Conservation (phyloP, 1,140 invertebrate genomes). For the Macrocentrus cingulum region DNA sequence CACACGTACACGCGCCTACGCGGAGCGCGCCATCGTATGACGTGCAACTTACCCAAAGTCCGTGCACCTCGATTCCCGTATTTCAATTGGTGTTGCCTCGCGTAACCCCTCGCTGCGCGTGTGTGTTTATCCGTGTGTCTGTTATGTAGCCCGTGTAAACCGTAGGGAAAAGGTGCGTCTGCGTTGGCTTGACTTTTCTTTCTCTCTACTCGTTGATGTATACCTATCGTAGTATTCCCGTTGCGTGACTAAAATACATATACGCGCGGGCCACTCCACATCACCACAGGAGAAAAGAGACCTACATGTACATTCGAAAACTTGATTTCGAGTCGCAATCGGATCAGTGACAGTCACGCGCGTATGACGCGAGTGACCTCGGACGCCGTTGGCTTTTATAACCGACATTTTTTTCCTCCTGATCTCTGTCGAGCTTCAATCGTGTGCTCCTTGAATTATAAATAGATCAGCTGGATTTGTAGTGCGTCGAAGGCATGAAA, state of each 20-base stretch:
- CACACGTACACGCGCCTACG: slow-evolving; percentile 24
- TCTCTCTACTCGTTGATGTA: neutral
- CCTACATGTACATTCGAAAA: neutral
- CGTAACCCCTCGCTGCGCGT: slow-evolving; percentile 7
- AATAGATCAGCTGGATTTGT: neutral
- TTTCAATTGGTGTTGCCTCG: slow-evolving; percentile 25
- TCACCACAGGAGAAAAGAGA: neutral
- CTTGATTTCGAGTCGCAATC: slow-evolving; percentile 10
- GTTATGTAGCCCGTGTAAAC: neutral
- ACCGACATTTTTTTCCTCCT: neutral
- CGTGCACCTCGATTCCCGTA: slow-evolving; percentile 23
- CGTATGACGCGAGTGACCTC: slow-evolving; percentile 27
- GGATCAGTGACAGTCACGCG: slow-evolving; percentile 26
- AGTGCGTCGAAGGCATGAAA: neutral
- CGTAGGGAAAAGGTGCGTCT: neutral
- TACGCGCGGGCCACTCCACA: neutral
- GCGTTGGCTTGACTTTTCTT: neutral
- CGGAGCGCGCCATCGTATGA: slow-evolving; percentile 27
- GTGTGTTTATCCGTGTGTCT: slow-evolving; percentile 3
- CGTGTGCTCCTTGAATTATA: no score
- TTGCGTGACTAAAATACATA: slow-evolving; percentile 20
- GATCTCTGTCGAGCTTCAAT: neutral
- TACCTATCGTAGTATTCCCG: neutral
- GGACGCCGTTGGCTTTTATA: neutral
- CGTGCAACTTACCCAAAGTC: slow-evolving; percentile 27